Evolutionary conservation across 2,888 invertebrate genomes (phyloP).

Genomic region (Hirudinaria manillensis): DNA sequence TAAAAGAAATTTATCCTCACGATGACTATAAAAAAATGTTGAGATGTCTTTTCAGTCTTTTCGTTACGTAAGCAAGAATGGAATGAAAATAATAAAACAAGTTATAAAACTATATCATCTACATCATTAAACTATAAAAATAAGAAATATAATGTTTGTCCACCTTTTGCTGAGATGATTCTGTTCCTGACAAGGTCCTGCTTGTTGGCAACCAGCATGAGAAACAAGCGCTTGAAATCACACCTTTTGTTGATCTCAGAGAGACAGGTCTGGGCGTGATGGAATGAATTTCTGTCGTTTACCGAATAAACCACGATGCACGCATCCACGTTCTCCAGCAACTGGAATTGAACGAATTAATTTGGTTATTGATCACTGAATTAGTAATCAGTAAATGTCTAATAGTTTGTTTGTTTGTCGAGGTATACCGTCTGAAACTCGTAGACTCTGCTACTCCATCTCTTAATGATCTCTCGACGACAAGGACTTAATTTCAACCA

Average conservation of each 20-base stretch:
- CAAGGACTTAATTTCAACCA: not conserved
- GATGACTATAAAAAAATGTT: no score
- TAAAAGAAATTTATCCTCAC: no score
- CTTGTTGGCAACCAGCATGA: constrained; percentile 86
- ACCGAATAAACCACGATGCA: constrained; percentile 35
- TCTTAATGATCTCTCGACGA: not conserved
- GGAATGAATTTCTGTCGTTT: constrained; percentile 35
- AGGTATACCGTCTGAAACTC: not conserved
- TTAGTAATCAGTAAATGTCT: no score
- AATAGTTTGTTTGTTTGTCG: not conserved
- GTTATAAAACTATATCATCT: no score
- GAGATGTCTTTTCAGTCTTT: no score
- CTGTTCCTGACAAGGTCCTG: constrained; percentile 82
- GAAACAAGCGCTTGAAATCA: constrained; percentile 53
- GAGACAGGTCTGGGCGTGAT: constrained; percentile 29
- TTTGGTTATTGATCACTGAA: not conserved
- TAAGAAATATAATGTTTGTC: no score
- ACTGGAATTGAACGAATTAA: constrained; percentile 16
- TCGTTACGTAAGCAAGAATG: no score
- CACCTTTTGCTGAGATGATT: constrained; percentile 61
- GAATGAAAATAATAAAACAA: no score
- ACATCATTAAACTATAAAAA: no score
- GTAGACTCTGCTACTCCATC: not conserved
- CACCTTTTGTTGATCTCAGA: constrained; percentile 11
- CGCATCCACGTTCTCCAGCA: constrained; percentile 31